phyloP scores from a whole-genome alignment of 2,888 invertebrate genomes.

The Chloromyia formosa region DNA sequence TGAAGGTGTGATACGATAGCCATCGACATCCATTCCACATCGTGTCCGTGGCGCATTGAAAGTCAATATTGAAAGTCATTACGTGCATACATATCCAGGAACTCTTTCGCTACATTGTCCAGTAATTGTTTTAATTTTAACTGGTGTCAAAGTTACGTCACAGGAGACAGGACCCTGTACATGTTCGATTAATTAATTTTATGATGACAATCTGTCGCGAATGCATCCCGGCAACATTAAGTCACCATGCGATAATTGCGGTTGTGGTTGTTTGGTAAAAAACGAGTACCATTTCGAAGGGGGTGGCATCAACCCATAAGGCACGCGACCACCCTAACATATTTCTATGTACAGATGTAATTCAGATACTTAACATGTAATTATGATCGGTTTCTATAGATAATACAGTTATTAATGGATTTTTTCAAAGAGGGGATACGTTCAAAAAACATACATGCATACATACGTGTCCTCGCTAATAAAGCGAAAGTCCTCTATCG shows the following conservation, averaged over 20 bases:
- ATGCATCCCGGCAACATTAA: slow-evolving; percentile 4
- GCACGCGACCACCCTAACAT: slow-evolving; percentile 26
- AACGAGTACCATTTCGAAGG: neutral
- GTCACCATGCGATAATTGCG: slow-evolving; percentile 12
- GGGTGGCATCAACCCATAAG: slow-evolving; percentile 32
- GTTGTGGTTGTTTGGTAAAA: neutral
- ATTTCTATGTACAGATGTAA: slow-evolving; percentile 16
- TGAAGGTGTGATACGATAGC: slow-evolving; percentile 31
- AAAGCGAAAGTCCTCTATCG: too few species aligned
- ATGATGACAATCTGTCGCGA: slow-evolving; percentile 17
- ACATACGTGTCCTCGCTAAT: too few species aligned
- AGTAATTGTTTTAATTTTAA: slow-evolving; percentile 25
- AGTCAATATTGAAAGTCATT: slow-evolving; percentile 15
- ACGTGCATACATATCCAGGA: neutral
- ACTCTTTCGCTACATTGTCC: slow-evolving; percentile 21
- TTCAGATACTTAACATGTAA: slow-evolving; percentile 10
- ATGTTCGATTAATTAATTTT: slow-evolving; percentile 37
- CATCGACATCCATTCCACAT: neutral
- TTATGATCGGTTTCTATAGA: slow-evolving; percentile 14
- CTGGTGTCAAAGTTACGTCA: slow-evolving; percentile 19
- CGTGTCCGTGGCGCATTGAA: neutral
- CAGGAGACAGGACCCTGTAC: neutral
- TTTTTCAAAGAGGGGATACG: neutral
- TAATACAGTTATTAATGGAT: slow-evolving; percentile 30
- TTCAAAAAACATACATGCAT: too few species aligned